These are phyloP conservation scores for Sinhomidia bicolor DNA, from an alignment of 2,888 invertebrate genomes.

Conservation along the genomic window DNA sequence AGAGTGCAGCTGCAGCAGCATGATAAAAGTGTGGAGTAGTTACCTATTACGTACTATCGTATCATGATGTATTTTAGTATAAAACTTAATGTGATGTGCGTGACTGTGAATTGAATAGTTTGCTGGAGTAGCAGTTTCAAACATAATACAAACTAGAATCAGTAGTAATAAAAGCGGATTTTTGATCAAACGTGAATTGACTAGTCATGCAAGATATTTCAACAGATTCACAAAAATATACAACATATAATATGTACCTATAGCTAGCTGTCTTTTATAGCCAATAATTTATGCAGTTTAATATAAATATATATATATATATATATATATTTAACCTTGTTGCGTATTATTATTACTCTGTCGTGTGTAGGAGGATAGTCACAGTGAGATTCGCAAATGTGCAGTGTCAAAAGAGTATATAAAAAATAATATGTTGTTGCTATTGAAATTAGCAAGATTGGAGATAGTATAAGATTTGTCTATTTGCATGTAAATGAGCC, in stretches of 20 bases:
- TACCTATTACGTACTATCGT: too few species aligned
- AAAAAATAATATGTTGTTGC: neutral
- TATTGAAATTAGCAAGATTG: neutral
- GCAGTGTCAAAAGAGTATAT: neutral
- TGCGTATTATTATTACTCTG: neutral
- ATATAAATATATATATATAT: too few species aligned
- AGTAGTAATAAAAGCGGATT: too few species aligned
- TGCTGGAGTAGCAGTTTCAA: neutral
- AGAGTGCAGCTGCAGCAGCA: too few species aligned
- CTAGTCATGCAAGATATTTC: neutral
- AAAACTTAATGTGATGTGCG: neutral
- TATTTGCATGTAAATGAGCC: slow-evolving; percentile 40
- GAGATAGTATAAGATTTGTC: neutral
- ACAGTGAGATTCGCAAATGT: slow-evolving; percentile 3
- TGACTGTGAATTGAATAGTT: neutral
- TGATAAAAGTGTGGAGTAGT: too few species aligned
- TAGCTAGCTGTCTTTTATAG: too few species aligned
- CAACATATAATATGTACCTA: neutral
- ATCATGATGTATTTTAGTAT: neutral
- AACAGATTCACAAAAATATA: neutral
- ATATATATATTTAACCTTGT: neutral
- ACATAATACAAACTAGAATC: too few species aligned
- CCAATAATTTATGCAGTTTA: neutral
- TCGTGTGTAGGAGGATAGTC: slow-evolving; percentile 10
- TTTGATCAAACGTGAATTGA: neutral